Percentiles rank a stretch among this genome's conserved stretches.
Evolutionary conservation across 1,140 invertebrate species (phyloP).

Genomic region (Metopolophium dirhodum): DNA sequence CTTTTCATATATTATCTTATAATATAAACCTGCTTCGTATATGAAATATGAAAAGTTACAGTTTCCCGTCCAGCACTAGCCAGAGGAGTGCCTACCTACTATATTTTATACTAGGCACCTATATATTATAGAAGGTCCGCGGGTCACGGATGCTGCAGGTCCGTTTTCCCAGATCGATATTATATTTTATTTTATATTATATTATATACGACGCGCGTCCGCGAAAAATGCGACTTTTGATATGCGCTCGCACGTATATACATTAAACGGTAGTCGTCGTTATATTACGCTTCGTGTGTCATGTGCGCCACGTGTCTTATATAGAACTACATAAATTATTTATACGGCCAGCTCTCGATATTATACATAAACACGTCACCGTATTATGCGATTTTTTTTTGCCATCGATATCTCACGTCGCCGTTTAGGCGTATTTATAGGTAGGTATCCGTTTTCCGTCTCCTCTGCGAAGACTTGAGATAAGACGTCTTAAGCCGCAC

Average conservation of each 20-base stretch:
- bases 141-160: not conserved
- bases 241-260: not conserved
- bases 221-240: not conserved
- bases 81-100: not conserved
- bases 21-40: not conserved
- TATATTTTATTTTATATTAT: not conserved
- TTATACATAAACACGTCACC: not conserved
- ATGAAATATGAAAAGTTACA: not conserved
- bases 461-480: not conserved
- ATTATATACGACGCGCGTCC: not conserved
- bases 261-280: not conserved
- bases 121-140: no score
- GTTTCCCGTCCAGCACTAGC: not conserved
- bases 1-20: not conserved
- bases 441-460: not conserved
- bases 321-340: not conserved
- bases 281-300: not conserved
- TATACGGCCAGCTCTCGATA: not conserved
- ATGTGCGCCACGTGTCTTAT: not conserved
- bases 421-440: no score
- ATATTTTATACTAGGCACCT: not conserved
- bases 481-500: not conserved
- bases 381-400: not conserved
- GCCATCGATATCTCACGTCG: slow-evolving; percentile 4
- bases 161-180: not conserved